A percentile compares a stretch with the other conserved stretches of the same genome.
These are phyloP conservation scores for Centropus bengalensis DNA, from an alignment of 2,113 vertebrate genomes.

Conservation along the genomic window DNA sequence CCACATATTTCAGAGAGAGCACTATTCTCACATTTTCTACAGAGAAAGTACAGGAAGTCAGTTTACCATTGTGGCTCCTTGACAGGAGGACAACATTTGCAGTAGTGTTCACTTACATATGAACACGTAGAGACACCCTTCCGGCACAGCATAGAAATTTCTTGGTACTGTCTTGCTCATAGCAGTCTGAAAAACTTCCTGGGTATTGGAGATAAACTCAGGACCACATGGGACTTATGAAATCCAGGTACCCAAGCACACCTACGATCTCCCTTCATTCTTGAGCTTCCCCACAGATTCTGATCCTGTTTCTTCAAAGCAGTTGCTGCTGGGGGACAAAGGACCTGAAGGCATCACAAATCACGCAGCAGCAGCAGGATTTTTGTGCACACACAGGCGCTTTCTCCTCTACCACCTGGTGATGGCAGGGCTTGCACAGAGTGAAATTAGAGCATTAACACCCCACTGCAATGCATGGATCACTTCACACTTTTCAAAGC, in stretches of 20 bases:
- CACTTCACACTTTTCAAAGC: not conserved
- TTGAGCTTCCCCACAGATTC: not conserved
- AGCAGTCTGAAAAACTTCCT: not conserved
- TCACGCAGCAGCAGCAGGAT: not conserved
- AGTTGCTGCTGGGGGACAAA: not conserved
- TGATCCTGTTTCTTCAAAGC: not conserved
- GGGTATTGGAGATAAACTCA: not conserved
- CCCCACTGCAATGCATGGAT: not conserved
- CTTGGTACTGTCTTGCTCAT: not conserved
- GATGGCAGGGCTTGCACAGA: not conserved
- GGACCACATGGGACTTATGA: fast-evolving
- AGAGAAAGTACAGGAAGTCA: not conserved
- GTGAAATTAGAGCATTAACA: not conserved
- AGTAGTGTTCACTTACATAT: not conserved
- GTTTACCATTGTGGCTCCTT: not conserved
- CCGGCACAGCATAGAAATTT: not conserved
- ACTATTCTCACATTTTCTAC: not conserved
- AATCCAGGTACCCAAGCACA: not conserved
- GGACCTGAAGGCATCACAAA: not conserved
- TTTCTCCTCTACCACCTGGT: not conserved
- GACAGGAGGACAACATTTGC: not conserved
- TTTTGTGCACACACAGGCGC: not conserved
- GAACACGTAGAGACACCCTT: not conserved
- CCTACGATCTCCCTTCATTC: not conserved
- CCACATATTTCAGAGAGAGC: not conserved